Evolutionary conservation across 2,113 vertebrate species (phyloP).

Genomic region (Dromiciops gliroides): DNA sequence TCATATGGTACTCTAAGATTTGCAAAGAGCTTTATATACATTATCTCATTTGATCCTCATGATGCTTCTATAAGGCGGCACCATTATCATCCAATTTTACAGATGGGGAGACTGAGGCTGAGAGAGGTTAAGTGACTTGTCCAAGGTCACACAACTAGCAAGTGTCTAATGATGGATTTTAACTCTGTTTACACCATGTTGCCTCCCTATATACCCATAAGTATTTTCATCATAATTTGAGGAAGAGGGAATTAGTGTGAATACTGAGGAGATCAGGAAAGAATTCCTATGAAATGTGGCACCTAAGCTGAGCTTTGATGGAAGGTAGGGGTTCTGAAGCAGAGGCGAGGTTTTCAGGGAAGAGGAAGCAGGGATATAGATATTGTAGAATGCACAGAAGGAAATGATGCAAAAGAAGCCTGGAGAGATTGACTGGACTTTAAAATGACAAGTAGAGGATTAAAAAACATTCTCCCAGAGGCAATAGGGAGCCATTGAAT

Average conservation of each 20-base stretch:
- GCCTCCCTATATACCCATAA: not conserved
- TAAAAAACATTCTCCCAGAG: not conserved
- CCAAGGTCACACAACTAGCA: not conserved
- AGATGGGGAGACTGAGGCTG: not conserved
- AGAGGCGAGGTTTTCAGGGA: not conserved
- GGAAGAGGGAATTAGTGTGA: not conserved
- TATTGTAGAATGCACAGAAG: not conserved
- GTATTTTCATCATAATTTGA: not conserved
- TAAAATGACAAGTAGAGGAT: no score
- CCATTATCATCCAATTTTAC: not conserved
- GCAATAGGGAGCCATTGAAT: not conserved
- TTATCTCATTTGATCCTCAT: not conserved
- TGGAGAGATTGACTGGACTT: not conserved
- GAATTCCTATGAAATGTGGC: not conserved
- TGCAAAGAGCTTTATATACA: no score
- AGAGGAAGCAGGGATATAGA: not conserved
- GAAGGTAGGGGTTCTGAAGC: not conserved
- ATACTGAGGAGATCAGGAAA: not conserved
- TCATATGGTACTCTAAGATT: no score
- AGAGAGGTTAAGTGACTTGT: not conserved
- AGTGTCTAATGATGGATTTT: not conserved
- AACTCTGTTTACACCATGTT: not conserved
- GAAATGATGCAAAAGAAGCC: not conserved
- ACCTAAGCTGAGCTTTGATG: not conserved
- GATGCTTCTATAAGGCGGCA: not conserved